These are phyloP conservation scores for Selene dorsalis DNA, from an alignment of 2,797 vertebrate genomes.

Conservation along the genomic window DNA sequence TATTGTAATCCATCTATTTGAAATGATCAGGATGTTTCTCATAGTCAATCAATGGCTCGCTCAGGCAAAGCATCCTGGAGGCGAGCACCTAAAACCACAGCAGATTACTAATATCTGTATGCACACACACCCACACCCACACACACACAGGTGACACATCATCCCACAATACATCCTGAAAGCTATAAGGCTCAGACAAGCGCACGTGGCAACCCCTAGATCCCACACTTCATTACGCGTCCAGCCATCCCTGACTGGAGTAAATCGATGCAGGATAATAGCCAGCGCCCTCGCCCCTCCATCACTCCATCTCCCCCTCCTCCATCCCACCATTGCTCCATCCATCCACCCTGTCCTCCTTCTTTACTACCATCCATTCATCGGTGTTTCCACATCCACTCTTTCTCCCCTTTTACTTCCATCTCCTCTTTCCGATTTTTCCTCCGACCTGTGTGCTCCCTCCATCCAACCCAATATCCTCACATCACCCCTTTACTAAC, in stretches of 20 bases:
- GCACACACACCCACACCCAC: slow-evolving; percentile 50
- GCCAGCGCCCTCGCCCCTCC: slow-evolving; percentile 67
- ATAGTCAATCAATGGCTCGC: slow-evolving; percentile 25
- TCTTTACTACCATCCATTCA: slow-evolving; percentile 32
- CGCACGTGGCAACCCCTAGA: slow-evolving; percentile 73
- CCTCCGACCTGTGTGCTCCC: not conserved
- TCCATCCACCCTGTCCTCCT: slow-evolving; percentile 7
- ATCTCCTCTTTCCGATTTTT: slow-evolving; percentile 3
- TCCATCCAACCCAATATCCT: slow-evolving; percentile 29
- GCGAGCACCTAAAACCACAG: slow-evolving; percentile 42
- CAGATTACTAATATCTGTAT: slow-evolving; percentile 56
- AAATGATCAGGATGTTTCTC: not conserved
- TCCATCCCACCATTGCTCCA: slow-evolving; percentile 34
- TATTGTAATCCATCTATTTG: not conserved
- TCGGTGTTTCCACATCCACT: slow-evolving; percentile 17
- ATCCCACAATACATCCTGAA: slow-evolving; percentile 67
- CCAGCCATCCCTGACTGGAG: slow-evolving; percentile 80
- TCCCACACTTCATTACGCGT: slow-evolving; percentile 82
- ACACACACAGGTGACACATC: slow-evolving; percentile 66
- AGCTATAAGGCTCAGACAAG: slow-evolving; percentile 73
- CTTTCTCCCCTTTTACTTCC: slow-evolving; percentile 1
- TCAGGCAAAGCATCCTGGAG: slow-evolving; percentile 13
- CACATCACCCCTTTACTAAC: slow-evolving; percentile 33
- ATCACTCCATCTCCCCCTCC: slow-evolving; percentile 51
- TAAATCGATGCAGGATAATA: slow-evolving; percentile 84